phyloP scores from a whole-genome alignment of 2,888 invertebrate species.

The Drosophila paracracens region DNA sequence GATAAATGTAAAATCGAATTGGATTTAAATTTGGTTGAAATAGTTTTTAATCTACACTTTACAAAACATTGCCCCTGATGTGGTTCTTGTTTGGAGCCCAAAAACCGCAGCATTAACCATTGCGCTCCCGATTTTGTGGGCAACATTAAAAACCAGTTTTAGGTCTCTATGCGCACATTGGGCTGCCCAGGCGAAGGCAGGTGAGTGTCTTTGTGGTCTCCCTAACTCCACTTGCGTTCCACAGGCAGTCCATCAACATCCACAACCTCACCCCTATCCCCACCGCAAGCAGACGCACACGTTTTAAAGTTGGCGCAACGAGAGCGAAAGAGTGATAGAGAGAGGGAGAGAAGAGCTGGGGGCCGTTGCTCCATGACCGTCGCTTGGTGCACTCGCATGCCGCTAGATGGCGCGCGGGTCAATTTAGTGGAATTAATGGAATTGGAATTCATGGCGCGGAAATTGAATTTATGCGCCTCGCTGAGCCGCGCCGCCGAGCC shows the following conservation, averaged over 20 bases:
- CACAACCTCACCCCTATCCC: conserved; percentile 24
- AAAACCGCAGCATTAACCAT: neutral
- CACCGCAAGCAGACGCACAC: conserved; percentile 16
- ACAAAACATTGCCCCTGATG: neutral
- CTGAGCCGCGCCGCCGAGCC: conserved; percentile 55
- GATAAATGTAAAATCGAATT: neutral
- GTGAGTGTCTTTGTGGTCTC: conserved; percentile 40
- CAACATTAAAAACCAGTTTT: conserved; percentile 50
- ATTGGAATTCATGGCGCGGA: conserved; percentile 85
- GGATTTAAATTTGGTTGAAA: neutral
- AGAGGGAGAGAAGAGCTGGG: neutral
- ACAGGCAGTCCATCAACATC: conserved; percentile 53
- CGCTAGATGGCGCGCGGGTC: conserved; percentile 82
- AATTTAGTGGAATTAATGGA: conserved; percentile 86
- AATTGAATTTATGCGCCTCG: conserved; percentile 82
- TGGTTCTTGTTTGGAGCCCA: conserved; percentile 13
- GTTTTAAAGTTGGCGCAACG: conserved; percentile 37
- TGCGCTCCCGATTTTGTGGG: conserved; percentile 51
- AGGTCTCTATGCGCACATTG: conserved; percentile 18
- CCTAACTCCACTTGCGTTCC: conserved; percentile 56
- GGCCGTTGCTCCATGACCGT: conserved; percentile 59
- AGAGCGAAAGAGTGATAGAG: neutral
- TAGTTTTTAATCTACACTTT: neutral
- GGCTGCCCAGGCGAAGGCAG: conserved; percentile 33
- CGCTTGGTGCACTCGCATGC: conserved; percentile 82